Evolutionary conservation across 2,888 invertebrate genomes (phyloP).

Genomic region (Drosophila stalkeri): DNA sequence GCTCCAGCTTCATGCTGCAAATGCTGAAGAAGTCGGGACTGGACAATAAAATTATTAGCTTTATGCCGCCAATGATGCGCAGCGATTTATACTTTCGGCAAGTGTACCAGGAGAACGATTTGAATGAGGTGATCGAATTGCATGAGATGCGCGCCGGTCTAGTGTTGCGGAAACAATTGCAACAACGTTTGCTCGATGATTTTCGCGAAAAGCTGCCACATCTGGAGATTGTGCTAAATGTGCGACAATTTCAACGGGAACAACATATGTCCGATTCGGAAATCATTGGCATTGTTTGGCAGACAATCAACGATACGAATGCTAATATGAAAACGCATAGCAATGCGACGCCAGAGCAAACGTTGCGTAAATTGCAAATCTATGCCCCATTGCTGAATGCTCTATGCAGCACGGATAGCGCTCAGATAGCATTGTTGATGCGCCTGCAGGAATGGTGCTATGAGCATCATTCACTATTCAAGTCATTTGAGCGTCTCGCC

Average conservation of each 20-base stretch:
- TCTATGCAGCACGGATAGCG: conserved; percentile 23
- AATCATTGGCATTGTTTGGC: conserved; percentile 43
- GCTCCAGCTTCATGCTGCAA: conserved; percentile 24
- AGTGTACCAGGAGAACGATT: conserved; percentile 28
- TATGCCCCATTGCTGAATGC: conserved; percentile 34
- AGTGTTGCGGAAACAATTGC: conserved; percentile 5
- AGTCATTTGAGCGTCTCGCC: conserved; percentile 34
- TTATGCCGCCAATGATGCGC: conserved; percentile 47
- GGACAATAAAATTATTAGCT: conserved; percentile 32
- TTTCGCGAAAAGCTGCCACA: conserved; percentile 32
- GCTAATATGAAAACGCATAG: not conserved
- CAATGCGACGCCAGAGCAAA: conserved; percentile 15
- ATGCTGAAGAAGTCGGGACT: conserved; percentile 26
- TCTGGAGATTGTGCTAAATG: conserved; percentile 27
- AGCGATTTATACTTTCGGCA: conserved; percentile 40
- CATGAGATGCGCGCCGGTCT: conserved; percentile 28
- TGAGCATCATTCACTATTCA: conserved; percentile 33
- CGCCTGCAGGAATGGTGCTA: conserved; percentile 43
- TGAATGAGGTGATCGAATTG: conserved; percentile 36
- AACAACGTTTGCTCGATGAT: conserved; percentile 31
- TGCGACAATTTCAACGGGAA: conserved; percentile 40
- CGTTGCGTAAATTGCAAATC: conserved; percentile 18
- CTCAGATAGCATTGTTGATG: conserved; percentile 35
- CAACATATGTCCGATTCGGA: conserved; percentile 45
- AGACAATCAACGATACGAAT: conserved; percentile 23